These are phyloP conservation scores for Dryoscopus gambensis DNA, from an alignment of 2,113 vertebrate species.

Conservation along the genomic window DNA sequence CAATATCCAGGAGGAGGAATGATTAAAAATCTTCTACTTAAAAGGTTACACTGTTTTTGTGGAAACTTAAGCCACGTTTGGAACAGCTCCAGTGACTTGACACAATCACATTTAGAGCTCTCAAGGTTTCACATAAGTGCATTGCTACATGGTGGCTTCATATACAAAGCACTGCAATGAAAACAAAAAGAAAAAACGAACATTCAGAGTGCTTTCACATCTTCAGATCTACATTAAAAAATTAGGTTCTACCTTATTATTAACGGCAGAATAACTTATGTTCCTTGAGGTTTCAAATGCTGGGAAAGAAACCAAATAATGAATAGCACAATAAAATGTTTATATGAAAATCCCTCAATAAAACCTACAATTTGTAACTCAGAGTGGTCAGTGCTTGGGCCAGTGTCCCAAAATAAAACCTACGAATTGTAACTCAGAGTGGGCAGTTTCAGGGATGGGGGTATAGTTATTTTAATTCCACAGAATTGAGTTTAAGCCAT, in stretches of 20 bases:
- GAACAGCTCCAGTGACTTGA: not conserved
- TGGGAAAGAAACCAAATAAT: not conserved
- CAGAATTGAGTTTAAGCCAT: not conserved
- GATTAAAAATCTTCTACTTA: slow-evolving; percentile 11
- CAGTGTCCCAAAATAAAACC: not conserved
- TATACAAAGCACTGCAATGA: not conserved
- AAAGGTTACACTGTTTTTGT: not conserved
- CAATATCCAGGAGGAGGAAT: not conserved
- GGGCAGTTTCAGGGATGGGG: not conserved
- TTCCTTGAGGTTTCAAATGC: not conserved
- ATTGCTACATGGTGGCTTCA: not conserved
- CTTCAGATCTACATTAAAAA: not conserved
- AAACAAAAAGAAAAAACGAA: not conserved
- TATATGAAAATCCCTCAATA: not conserved
- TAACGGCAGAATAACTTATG: not conserved
- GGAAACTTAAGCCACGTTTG: not conserved
- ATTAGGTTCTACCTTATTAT: not conserved
- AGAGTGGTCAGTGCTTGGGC: not conserved
- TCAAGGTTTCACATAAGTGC: not conserved
- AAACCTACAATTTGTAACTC: not conserved
- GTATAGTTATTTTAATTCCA: not conserved
- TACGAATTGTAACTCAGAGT: not conserved
- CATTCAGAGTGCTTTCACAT: not conserved
- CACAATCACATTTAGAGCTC: not conserved
- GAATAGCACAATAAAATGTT: not conserved